These are phyloP conservation scores for Procambarus clarkii DNA, from an alignment of 1,140 invertebrate genomes.

Conservation along the genomic window DNA sequence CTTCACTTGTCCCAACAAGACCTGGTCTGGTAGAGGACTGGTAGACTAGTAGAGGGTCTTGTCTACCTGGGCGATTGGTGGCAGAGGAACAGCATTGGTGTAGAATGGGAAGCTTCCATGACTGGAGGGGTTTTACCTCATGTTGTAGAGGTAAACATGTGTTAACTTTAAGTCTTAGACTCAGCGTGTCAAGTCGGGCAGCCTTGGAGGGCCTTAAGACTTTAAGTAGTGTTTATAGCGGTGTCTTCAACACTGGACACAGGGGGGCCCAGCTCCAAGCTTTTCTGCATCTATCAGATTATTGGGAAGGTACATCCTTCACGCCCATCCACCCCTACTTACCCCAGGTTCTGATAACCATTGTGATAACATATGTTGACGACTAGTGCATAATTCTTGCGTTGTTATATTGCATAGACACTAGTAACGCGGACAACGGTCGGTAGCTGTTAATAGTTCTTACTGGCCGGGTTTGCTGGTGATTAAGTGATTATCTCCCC, in stretches of 20 bases:
- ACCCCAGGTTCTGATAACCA: constrained; percentile 23
- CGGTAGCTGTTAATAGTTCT: constrained; percentile 15
- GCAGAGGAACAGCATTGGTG: neutral
- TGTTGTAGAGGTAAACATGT: constrained; percentile 38
- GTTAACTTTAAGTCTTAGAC: constrained; percentile 40
- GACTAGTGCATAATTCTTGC: constrained; percentile 30
- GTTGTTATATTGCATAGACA: constrained; percentile 18
- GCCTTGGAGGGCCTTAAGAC: neutral
- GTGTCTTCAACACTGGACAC: neutral
- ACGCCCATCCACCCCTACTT: no score
- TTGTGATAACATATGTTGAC: constrained; percentile 49
- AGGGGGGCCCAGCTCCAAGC: neutral
- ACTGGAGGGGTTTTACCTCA: neutral
- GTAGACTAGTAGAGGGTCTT: no score
- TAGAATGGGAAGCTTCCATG: neutral
- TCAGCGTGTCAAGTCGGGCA: neutral
- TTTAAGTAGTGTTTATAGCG: constrained; percentile 11
- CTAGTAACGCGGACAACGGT: neutral
- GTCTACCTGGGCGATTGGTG: no score
- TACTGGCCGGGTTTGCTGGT: neutral
- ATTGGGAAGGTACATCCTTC: neutral
- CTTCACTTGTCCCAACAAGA: neutral
- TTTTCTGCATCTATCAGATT: neutral
- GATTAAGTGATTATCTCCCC: neutral
- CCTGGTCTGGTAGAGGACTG: no score